Base-by-base conservation (phyloP, 2,113 vertebrate genomes). In the Thamnophis sirtalis region DNA sequence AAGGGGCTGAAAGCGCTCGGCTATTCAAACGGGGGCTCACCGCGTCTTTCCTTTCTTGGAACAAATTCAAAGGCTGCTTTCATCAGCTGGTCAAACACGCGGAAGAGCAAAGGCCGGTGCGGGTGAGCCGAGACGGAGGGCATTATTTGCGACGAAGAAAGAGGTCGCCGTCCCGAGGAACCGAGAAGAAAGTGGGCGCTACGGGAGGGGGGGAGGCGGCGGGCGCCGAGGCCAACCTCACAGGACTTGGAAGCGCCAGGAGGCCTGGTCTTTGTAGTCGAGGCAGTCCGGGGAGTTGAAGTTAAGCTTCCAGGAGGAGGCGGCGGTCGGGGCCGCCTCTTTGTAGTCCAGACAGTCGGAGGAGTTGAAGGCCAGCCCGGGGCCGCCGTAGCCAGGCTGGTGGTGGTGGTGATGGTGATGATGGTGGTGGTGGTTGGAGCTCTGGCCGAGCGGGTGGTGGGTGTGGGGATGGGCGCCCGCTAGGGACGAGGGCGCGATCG, bases 301-400 rank as follows among this genome's bases (percentile, higher is more conserved):
- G 98, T 99, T 99, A 98, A 99, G 98, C 96, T 99, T 99, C 99
- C 99, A 99, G 88, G 98, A 98, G 91, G 98, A 97, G 0, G 96
- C 95, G 1, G 98, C 98, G 60, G 99, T 54, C 9, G 97, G 95
- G 1, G 97, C 43, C 6, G 98, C 98, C 95, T 99, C 99, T 98
- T 99, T 99, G 98, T 99, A 99, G 98, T 99, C 99, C 98, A 99
- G 98, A 98, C 99, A 99, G 98, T 99, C 99, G 50, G 99, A 98
- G 68, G 98, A 98, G 97, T 99, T 99, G 98, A 99, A 99, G 96
- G 99, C 97, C 96, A 99, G 98, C 92, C 98, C 97, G 0, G 98
- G 96, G 93, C 98, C 93, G 0, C 98, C 98, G 21, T 99, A 99
- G 9, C 98, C 98, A 96, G 99, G 98, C 94, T 98, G 99, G 96